Evolutionary conservation across 2,888 invertebrate species (phyloP).

Genomic region (Drosophila pseudotakahashii): DNA sequence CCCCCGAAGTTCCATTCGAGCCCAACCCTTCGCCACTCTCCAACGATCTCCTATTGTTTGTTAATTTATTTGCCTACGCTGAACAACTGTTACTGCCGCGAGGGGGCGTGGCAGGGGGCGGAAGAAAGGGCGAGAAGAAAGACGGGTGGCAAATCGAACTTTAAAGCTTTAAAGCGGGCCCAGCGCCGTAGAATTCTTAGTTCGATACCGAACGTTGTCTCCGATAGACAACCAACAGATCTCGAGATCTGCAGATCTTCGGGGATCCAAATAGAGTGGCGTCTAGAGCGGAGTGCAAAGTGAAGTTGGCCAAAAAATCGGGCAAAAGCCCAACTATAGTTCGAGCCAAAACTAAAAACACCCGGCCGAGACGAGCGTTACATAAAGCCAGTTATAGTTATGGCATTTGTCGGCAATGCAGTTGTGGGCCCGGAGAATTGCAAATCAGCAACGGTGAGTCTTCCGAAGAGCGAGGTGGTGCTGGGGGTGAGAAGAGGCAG

Average conservation of each 20-base stretch:
- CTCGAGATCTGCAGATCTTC: conserved; percentile 3
- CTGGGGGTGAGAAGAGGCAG: not conserved
- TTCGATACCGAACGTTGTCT: conserved; percentile 31
- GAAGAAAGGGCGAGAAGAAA: conserved; percentile 14
- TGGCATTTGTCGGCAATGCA: conserved; percentile 23
- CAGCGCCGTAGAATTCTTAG: conserved; percentile 28
- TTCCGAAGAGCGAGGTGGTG: not conserved
- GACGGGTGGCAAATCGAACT: conserved; percentile 13
- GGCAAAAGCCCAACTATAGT: not conserved
- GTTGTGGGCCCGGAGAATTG: conserved; percentile 17
- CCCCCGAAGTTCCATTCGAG: not conserved
- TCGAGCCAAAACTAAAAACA: not conserved
- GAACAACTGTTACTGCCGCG: conserved; percentile 18
- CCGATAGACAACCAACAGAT: conserved; percentile 5
- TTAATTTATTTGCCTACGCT: conserved; percentile 23
- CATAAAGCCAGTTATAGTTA: conserved; percentile 28
- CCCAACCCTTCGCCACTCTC: not conserved
- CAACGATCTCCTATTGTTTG: conserved; percentile 12
- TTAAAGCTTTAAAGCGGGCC: conserved; percentile 32
- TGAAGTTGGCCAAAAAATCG: not conserved
- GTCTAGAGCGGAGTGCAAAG: not conserved
- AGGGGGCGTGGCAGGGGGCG: not conserved
- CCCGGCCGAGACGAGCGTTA: conserved; percentile 3
- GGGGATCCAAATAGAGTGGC: not conserved
- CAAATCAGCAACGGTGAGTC: conserved; percentile 39